Evolutionary conservation across 2,113 vertebrate species (phyloP).

Genomic region (Colius striatus): DNA sequence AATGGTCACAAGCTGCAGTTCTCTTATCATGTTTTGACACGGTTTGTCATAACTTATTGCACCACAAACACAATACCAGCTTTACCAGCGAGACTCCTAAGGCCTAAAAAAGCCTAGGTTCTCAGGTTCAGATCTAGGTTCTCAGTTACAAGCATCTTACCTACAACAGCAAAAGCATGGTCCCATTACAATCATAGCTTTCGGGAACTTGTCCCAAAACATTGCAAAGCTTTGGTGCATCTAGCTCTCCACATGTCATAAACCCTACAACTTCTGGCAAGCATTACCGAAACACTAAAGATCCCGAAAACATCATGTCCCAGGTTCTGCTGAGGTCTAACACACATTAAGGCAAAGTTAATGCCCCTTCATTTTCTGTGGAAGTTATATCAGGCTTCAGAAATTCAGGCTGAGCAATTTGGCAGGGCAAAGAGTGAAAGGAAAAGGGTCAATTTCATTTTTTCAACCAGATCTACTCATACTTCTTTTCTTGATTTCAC

Average conservation of each 20-base stretch:
- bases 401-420: neutral
- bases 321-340: neutral
- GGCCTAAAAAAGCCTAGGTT: neutral
- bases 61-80: neutral
- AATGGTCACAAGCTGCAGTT: neutral
- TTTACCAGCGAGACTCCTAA: neutral
- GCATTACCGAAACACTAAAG: neutral
- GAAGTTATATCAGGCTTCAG: neutral
- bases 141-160: neutral
- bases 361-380: neutral
- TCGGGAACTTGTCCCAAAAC: neutral
- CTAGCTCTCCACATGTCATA: neutral
- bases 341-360: neutral
- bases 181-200: neutral
- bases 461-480: neutral
- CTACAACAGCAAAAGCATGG: neutral
- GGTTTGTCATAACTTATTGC: neutral
- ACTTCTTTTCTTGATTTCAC: neutral
- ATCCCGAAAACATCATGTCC: neutral
- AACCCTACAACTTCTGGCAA: neutral
- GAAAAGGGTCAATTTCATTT: neutral
- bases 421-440: neutral
- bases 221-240: neutral
- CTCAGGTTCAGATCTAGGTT: neutral
- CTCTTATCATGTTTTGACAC: neutral